Evolutionary conservation across 2,797 vertebrate genomes (phyloP).

Genomic region (Oreortyx pictus): DNA sequence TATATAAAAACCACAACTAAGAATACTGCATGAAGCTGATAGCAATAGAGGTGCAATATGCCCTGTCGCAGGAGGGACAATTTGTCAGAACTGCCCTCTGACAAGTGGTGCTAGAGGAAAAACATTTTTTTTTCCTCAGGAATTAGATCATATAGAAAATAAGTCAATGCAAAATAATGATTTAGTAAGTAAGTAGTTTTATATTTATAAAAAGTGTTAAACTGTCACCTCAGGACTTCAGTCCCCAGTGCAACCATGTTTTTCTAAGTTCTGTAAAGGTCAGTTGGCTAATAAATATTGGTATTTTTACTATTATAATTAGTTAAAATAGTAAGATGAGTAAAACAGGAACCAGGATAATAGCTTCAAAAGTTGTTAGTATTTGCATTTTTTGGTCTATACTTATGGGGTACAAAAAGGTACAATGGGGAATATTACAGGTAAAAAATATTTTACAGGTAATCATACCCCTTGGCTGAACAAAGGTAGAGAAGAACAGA

Average conservation of each 20-base stretch:
- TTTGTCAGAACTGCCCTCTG: not conserved
- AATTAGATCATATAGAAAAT: not conserved
- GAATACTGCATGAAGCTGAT: not conserved
- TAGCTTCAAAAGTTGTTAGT: not conserved
- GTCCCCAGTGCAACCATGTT: not conserved
- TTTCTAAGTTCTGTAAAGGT: not conserved
- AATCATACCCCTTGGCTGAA: not conserved
- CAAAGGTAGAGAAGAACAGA: not conserved
- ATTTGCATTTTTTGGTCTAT: not conserved
- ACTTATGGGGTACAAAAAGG: not conserved
- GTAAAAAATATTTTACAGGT: not conserved
- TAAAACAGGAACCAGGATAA: not conserved
- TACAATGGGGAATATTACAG: not conserved
- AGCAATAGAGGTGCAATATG: conserved; percentile 4
- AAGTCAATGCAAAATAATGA: not conserved
- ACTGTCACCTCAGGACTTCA: not conserved
- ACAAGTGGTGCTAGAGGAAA: not conserved
- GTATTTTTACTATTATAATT: not conserved
- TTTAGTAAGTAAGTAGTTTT: not conserved
- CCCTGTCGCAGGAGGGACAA: not conserved
- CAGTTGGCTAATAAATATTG: not conserved
- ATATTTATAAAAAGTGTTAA: not conserved
- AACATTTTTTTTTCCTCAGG: not conserved
- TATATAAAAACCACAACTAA: not conserved
- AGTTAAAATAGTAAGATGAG: not conserved